phyloP scores from a whole-genome alignment of 2,797 vertebrate species.

The Sternotherus odoratus region DNA sequence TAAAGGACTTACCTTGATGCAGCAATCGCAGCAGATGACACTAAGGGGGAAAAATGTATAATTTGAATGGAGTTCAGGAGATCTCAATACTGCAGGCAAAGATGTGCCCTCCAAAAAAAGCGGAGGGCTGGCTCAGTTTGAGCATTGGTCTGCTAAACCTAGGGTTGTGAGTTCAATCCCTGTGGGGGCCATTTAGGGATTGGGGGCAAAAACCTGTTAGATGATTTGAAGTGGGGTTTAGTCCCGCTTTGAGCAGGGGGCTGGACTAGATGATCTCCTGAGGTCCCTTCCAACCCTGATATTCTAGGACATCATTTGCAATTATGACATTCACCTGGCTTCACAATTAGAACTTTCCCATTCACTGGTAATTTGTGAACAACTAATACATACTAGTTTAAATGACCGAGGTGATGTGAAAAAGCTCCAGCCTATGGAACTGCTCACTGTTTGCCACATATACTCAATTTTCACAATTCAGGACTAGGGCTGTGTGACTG shows the following conservation, averaged over 20 bases:
- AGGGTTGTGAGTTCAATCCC: too few species aligned
- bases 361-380: neutral
- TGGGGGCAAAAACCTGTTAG: too few species aligned
- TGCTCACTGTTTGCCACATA: neutral
- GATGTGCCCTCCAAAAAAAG: neutral
- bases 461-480: neutral
- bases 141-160: too few species aligned
- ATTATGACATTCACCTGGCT: neutral
- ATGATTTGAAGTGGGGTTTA: too few species aligned
- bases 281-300: too few species aligned
- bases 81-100: neutral
- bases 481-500: neutral
- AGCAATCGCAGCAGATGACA: conserved; percentile 74
- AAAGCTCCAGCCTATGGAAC: neutral
- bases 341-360: neutral
- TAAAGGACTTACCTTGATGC: conserved; percentile 68
- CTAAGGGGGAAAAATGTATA: conserved; percentile 48
- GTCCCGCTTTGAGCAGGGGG: too few species aligned
- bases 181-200: too few species aligned
- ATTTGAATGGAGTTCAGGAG: conserved; percentile 8
- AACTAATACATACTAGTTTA: neutral
- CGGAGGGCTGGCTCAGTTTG: too few species aligned
- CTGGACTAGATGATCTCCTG: too few species aligned
- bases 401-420: neutral
- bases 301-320: neutral